Evolutionary conservation across 2,888 invertebrate species (phyloP), one percentile per base, ranked within the genome.

Genomic region (Morpho achilles): DNA sequence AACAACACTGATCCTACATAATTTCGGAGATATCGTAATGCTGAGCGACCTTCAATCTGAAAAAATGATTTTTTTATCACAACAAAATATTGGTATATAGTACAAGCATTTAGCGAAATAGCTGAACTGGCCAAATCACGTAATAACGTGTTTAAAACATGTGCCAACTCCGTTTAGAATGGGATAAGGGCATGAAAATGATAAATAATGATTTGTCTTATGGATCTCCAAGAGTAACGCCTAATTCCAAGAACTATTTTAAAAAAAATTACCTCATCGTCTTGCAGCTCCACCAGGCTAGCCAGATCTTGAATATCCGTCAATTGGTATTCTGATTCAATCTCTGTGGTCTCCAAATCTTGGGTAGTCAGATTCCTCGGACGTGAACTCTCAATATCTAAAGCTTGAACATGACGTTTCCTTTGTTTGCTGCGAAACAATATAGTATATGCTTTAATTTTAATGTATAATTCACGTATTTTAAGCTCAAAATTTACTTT

Each of bases 31-130:
- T 82, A 75, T 2, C 79, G 78, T 44, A 87, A 68, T 0, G 81
- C 74, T 50, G 82, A 72, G 22, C 80, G 83, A 2, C 80, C 82
- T 52, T 79, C 72, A 3, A 86, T 69, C 88, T 89, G 56, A n/a
- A 60, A 58, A 50, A 47, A 46, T 8, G 7, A 8, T 1, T 8
- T 42, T 42, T 42, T 16, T 7, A 43, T 32, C 3, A 32, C 5
- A 32, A 32, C 32, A 32, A 32, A 32, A 32, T 32, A 32, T 32
- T 32, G 3, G 32, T 32, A 32, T 32, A 5, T 32, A 2, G 4
- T 32, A 32, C 32, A 32, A 32, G 32, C 32, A 32, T 32, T 32
- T 32, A 32, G 32, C 32, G 32, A 32, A 32, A 32, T 16, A 16
- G n/a, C n/a, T n/a, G n/a, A n/a, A n/a, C n/a, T n/a, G n/a, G n/a